phyloP scores from a whole-genome alignment of 2,113 vertebrate species.

The Psettodes erumei region DNA sequence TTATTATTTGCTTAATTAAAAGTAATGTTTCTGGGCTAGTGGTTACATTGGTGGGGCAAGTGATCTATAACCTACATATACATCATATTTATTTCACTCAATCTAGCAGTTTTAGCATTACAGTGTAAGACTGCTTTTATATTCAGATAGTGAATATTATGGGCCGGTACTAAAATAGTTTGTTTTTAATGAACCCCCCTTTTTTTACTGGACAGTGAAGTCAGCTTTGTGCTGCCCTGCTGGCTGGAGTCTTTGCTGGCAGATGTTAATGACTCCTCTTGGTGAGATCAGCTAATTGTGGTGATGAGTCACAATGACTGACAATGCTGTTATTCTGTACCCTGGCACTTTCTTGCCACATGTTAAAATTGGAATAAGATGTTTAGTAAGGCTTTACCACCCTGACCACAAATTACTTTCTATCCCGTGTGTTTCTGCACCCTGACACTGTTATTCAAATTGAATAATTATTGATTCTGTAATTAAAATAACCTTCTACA shows the following conservation, averaged over 20 bases:
- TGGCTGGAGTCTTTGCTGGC: neutral
- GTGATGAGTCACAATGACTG: conserved; percentile 3
- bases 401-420: neutral
- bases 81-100: too few relatives aligned
- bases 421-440: neutral
- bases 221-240: neutral
- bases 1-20: too few relatives aligned
- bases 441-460: neutral
- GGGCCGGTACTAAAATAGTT: neutral
- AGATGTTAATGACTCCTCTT: neutral
- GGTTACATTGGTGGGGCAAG: too few relatives aligned
- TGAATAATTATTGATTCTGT: neutral
- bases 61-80: too few relatives aligned
- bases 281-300: conserved; percentile 2
- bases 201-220: neutral
- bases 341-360: neutral
- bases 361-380: neutral
- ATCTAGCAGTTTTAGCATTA: neutral
- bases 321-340: neutral
- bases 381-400: neutral
- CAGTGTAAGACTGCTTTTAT: neutral
- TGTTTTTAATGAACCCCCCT: neutral
- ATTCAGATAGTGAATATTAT: neutral
- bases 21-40: too few relatives aligned
- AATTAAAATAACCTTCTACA: neutral